Percentiles rank a stretch among this genome's conserved stretches.
phyloP scores from a whole-genome alignment of 2,797 vertebrate species.

The Salmo trutta region DNA sequence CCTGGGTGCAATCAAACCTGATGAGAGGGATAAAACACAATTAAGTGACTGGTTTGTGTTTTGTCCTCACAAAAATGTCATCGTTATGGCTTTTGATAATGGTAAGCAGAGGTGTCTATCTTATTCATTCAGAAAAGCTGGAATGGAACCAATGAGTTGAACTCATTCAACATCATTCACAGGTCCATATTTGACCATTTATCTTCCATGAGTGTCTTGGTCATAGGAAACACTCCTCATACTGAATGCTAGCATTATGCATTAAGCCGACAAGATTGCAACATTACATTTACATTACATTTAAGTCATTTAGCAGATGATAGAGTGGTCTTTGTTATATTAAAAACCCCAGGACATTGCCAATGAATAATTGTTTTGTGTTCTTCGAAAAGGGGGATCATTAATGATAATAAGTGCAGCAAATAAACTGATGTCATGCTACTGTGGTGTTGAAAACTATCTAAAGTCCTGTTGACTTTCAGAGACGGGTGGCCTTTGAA shows the following conservation, averaged over 20 bases:
- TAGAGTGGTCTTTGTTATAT: too few species aligned
- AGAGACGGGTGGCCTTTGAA: slow-evolving; percentile 3
- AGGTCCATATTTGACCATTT: background rate
- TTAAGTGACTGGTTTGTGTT: slow-evolving; percentile 12
- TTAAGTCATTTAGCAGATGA: too few species aligned
- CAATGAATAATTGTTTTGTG: slow-evolving; percentile 24
- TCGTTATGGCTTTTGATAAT: background rate
- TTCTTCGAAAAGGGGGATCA: slow-evolving; percentile 20
- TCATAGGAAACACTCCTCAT: background rate
- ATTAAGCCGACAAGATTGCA: slow-evolving; percentile 16
- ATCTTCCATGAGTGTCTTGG: background rate
- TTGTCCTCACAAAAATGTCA: background rate
- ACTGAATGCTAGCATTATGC: background rate
- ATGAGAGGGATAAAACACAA: slow-evolving; percentile 25
- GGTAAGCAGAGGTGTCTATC: background rate
- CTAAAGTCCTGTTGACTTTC: slow-evolving; percentile 7
- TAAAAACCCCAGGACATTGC: background rate
- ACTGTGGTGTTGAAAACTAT: slow-evolving; percentile 11
- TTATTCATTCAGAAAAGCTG: too few species aligned
- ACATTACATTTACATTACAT: too few species aligned
- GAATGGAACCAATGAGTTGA: too few species aligned
- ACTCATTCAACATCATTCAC: background rate
- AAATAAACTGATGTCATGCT: slow-evolving; percentile 16
- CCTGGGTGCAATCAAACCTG: slow-evolving; percentile 84
- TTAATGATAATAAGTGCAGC: slow-evolving; percentile 18